Percentiles rank a stretch among this genome's conserved stretches.
Conservation (phyloP, 1,140 invertebrate genomes). For the Neodiprion pinetum region DNA sequence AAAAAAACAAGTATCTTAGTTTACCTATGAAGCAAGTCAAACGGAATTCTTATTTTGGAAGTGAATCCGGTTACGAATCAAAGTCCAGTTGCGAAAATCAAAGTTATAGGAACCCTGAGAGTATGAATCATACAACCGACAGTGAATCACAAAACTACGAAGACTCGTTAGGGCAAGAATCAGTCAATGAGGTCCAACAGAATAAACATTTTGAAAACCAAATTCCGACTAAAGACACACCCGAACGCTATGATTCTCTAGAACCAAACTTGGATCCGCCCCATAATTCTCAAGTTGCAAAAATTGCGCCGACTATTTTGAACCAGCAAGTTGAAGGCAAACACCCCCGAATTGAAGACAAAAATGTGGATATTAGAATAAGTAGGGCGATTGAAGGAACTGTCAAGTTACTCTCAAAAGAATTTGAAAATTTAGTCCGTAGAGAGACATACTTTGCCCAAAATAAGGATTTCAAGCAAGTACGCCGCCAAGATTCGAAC, state of each 20-base stretch:
- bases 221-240: conserved; percentile 47
- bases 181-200: conserved; percentile 15
- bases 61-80: neutral
- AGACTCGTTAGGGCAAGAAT: neutral
- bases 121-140: neutral
- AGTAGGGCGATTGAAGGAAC: conserved; percentile 55
- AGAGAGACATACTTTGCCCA: conserved; percentile 49
- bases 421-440: conserved; percentile 54
- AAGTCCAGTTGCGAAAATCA: neutral
- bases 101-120: neutral
- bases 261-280: conserved; percentile 36
- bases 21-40: conserved; percentile 27
- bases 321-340: conserved; percentile 21
- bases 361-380: conserved; percentile 48
- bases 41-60: neutral
- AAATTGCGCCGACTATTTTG: neutral
- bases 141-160: neutral
- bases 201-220: conserved; percentile 35
- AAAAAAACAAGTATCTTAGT: conserved; percentile 40
- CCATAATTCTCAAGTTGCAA: conserved; percentile 18
- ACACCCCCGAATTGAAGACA: conserved; percentile 29
- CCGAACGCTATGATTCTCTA: conserved; percentile 49
- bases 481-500: conserved; percentile 34
- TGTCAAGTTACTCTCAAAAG: conserved; percentile 54
- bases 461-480: conserved; percentile 34